phyloP scores from a whole-genome alignment of 2,797 vertebrate genomes.

The Myripristis murdjan region DNA sequence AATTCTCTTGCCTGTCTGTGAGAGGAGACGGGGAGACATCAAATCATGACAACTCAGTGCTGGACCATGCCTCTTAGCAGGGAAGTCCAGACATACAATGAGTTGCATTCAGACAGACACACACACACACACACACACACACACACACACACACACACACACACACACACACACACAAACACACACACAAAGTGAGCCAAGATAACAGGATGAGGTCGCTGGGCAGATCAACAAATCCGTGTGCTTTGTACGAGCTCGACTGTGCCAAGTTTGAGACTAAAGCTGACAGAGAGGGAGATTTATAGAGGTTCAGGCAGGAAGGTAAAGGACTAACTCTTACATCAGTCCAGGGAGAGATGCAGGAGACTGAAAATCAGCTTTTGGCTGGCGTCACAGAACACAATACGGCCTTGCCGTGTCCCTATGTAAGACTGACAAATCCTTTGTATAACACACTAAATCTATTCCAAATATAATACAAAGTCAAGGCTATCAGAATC shows the following conservation, averaged over 20 bases:
- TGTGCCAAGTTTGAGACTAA: slow-evolving; percentile 25
- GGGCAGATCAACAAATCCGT: slow-evolving; percentile 34
- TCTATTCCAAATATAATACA: slow-evolving; percentile 26
- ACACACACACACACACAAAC: slow-evolving; percentile 10
- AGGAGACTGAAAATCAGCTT: slow-evolving; percentile 8
- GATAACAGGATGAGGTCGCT: neutral
- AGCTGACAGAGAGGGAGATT: slow-evolving; percentile 25
- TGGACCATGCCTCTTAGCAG: neutral
- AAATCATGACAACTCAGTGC: neutral
- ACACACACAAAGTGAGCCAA: neutral
- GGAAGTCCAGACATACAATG: neutral
- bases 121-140: no score
- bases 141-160: no score
- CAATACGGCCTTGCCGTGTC: slow-evolving; percentile 13
- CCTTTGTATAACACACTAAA: slow-evolving; percentile 6
- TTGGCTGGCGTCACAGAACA: slow-evolving; percentile 5
- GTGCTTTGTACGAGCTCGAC: slow-evolving; percentile 25
- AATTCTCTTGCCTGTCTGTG: neutral
- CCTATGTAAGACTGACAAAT: slow-evolving; percentile 18
- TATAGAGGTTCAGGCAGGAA: slow-evolving; percentile 21
- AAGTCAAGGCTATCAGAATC: neutral
- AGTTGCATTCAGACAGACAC: no score
- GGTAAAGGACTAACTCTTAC: slow-evolving; percentile 33
- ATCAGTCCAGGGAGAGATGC: slow-evolving; percentile 10
- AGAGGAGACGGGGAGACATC: neutral